Evolutionary conservation across 1,140 invertebrate species (phyloP).

Genomic region (Pseudomyrmex sp.): DNA sequence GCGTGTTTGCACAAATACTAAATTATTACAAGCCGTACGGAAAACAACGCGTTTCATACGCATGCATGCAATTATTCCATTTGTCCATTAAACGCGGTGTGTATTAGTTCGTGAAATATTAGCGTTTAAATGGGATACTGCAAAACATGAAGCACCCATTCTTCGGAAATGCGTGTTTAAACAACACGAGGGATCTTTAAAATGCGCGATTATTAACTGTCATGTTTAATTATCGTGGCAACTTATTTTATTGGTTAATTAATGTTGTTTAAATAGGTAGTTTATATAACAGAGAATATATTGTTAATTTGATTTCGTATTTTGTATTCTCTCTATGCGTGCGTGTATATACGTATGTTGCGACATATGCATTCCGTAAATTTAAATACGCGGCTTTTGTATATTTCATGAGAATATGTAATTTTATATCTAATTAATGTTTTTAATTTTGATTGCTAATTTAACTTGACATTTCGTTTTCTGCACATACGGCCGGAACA

Average conservation of each 20-base stretch:
- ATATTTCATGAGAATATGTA: no score
- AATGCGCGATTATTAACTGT: conserved; percentile 14
- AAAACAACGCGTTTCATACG: neutral
- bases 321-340: conserved; percentile 13
- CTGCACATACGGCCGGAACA: neutral
- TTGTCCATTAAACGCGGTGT: conserved; percentile 7
- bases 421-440: neutral
- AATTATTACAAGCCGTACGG: conserved; percentile 36
- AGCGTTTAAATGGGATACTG: neutral
- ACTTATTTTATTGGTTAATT: conserved; percentile 10
- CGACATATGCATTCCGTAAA: neutral
- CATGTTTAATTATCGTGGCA: conserved; percentile 31
- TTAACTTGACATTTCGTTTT: conserved; percentile 29
- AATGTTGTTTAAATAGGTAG: no score
- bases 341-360: neutral
- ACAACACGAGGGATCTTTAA: neutral
- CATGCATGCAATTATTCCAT: conserved; percentile 22
- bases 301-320: conserved; percentile 36
- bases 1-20: conserved; percentile 19
- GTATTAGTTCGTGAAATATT: neutral
- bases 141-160: neutral
- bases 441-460: conserved; percentile 39
- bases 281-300: neutral
- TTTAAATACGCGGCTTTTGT: no score
- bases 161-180: neutral